Base-by-base conservation (phyloP, 2,888 invertebrate genomes). In the Scaptomyza tumidula region DNA sequence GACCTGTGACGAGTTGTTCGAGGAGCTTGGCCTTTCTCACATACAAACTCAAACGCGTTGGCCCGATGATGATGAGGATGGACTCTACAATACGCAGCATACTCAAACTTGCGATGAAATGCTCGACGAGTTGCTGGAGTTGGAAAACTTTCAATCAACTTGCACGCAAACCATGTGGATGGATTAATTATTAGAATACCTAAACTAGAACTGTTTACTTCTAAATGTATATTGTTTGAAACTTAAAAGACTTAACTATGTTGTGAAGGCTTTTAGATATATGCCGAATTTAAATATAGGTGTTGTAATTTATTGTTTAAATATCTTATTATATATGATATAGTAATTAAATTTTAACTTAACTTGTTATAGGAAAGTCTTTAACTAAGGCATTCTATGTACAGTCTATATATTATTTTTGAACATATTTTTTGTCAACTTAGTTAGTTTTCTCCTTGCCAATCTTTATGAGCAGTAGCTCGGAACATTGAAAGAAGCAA, bases 41-140 rank as follows among this genome's bases (percentile, higher is more conserved):
- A 95, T 94, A 63, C 94, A 95, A 85, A 95, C 95, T 0, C 95
- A 95, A 89, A 95, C 95, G 1, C 93, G 93, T 48, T 94, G 93
- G 93, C 91, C 93, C 14, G 77, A 35, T 4, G 50, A 35, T 13
- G 50, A 50, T 24, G 50, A 50, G 3, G 50, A 78, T 48, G 81
- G 81, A 0, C 77, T 80, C 0, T 85, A 88, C 60, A 91, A 89
- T 33, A 92, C 92, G 0, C 92, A 92, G 54, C 90, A 92, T 48
- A 92, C 92, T 0, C 92, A 92, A 48, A 92, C 92, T 1, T 91
- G 91, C 62, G 91, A 90, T 31, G 89, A 88, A 16, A 76, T 92
- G 44, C 70, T 92, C 13, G 90, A 91, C 31, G 90, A 90, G 13
- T 73, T 91, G 13, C 41, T 87, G 31, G 91, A 90, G 13, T 37